phyloP scores from a whole-genome alignment of 64 coral and sea anemone genomes.

The Porites australiensis region DNA sequence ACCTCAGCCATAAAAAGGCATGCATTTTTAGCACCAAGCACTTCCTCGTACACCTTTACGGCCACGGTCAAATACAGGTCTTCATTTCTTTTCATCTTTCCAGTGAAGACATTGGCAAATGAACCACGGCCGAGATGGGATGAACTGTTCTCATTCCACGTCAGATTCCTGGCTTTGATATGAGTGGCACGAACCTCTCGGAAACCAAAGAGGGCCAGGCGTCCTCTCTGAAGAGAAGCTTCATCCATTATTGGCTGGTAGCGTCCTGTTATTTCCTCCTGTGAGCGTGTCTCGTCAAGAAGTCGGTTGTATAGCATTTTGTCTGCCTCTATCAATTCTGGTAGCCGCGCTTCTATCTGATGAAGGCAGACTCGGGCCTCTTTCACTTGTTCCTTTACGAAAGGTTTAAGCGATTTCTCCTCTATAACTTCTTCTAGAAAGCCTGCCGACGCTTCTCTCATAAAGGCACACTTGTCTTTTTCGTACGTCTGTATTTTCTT shows the following conservation, averaged over 20 bases:
- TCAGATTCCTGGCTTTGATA: background rate
- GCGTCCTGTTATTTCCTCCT: background rate
- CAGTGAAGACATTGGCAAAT: background rate
- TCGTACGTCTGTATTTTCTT: background rate
- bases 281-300: background rate
- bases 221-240: background rate
- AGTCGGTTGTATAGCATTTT: conserved; percentile 21
- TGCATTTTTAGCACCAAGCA: background rate
- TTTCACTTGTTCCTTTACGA: background rate
- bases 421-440: background rate
- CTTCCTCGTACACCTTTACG: background rate
- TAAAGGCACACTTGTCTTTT: conserved; percentile 17
- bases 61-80: background rate
- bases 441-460: background rate
- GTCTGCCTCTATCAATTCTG: conserved; percentile 31
- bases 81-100: background rate
- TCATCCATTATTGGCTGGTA: conserved; percentile 4
- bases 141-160: background rate
- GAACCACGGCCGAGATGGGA: background rate
- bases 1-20: background rate
- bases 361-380: background rate
- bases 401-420: background rate
- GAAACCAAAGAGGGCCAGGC: conserved; percentile 10
- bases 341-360: conserved; percentile 31
- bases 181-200: background rate